These are phyloP conservation scores for Aurelia sp. DNA, from an alignment of 30 jellyfish, hydroid and myxozoan species.

Conservation along the genomic window DNA sequence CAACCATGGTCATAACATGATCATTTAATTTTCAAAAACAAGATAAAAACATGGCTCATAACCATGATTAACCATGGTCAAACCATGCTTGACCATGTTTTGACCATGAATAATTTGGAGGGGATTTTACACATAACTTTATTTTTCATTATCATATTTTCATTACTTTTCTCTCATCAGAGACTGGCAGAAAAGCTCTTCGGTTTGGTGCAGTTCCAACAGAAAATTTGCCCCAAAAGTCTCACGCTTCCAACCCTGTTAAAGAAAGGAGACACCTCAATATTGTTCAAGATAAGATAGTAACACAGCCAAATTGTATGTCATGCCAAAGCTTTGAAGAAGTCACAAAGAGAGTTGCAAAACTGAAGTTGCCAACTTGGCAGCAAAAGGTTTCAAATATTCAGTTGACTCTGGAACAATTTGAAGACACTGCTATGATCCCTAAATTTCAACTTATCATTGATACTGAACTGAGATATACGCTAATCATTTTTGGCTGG, in stretches of 20 bases:
- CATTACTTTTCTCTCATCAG: background rate
- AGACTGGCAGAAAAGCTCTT: constrained; percentile 18
- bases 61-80: no score
- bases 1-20: no score
- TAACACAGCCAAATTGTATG: constrained; percentile 7
- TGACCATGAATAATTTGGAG: background rate
- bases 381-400: constrained; percentile 19
- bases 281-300: constrained; percentile 23
- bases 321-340: constrained; percentile 1
- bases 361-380: constrained; percentile 24
- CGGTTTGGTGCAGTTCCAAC: constrained; percentile 29
- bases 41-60: no score
- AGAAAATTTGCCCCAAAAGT: constrained; percentile 26
- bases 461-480: constrained; percentile 1
- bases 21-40: no score
- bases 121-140: background rate
- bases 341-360: constrained; percentile 30
- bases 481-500: constrained; percentile 21
- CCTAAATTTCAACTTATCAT: constrained; percentile 28
- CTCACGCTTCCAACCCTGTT: constrained; percentile 26
- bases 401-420: constrained; percentile 18
- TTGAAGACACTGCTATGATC: constrained; percentile 40
- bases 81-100: no score
- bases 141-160: background rate
- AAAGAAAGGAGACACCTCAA: constrained; percentile 19